Conservation (phyloP, 2,888 invertebrate species). For the Anthophora plumipes region DNA sequence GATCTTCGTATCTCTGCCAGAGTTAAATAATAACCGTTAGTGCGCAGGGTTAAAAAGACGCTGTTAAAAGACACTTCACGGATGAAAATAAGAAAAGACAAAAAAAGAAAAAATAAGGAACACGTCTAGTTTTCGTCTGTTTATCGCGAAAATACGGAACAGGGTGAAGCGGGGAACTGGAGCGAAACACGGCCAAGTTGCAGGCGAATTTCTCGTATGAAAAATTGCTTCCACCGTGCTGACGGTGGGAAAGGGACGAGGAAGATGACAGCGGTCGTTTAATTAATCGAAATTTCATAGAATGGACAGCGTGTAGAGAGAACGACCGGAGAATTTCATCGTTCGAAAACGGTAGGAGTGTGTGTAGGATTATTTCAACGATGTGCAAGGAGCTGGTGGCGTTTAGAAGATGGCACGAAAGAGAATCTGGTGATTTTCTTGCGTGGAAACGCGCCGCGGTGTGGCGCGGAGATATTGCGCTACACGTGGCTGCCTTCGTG, state of each 20-base stretch:
- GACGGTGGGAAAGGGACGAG: neutral
- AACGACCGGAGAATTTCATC: neutral
- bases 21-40: too few species aligned
- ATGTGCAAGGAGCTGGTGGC: neutral
- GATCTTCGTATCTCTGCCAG: too few species aligned
- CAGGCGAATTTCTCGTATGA: slow-evolving; percentile 20
- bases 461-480: slow-evolving; percentile 38
- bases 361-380: neutral
- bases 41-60: too few species aligned
- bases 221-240: slow-evolving; percentile 21
- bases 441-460: slow-evolving; percentile 23
- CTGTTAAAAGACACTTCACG: too few species aligned
- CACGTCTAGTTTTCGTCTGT: neutral
- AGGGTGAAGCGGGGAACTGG: neutral
- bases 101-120: too few species aligned
- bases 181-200: slow-evolving; percentile 19
- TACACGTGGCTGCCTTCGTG: slow-evolving; percentile 33
- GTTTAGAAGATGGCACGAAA: slow-evolving; percentile 9
- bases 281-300: slow-evolving; percentile 27
- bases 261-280: slow-evolving; percentile 10
- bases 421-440: slow-evolving; percentile 29
- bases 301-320: neutral
- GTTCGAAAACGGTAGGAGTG: neutral
- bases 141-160: neutral
- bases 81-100: too few species aligned